Percentiles rank a stretch among this genome's conserved stretches.
These are phyloP conservation scores for Choloepus didactylus DNA, from an alignment of 2,797 vertebrate genomes.

Conservation along the genomic window DNA sequence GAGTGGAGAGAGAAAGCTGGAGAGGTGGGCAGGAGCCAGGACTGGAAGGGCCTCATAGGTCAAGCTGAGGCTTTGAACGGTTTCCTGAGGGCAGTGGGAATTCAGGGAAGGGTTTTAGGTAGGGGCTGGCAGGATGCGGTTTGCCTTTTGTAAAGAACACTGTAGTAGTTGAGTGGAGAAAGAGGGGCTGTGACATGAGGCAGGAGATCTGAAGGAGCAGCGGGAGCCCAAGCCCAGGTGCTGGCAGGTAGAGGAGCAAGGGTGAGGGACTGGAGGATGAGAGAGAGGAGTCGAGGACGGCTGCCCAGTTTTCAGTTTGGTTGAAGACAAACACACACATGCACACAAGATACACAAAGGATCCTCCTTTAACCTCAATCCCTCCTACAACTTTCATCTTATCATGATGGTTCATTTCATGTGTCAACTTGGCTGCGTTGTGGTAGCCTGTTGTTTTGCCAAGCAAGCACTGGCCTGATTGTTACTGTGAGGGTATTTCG, in stretches of 20 bases:
- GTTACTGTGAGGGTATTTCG: too few relatives aligned
- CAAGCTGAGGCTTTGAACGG: neutral
- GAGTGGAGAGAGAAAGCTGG: neutral
- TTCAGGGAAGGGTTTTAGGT: neutral
- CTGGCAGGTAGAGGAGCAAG: neutral
- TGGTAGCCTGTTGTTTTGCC: too few relatives aligned
- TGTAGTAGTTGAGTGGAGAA: neutral
- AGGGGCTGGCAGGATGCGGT: neutral
- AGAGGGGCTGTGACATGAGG: neutral
- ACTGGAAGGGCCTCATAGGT: neutral
- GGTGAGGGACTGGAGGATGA: neutral
- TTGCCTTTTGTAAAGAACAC: constrained; percentile 18
- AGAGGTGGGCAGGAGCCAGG: neutral
- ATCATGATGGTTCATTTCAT: too few relatives aligned
- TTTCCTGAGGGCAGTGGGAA: neutral
- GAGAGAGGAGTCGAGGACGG: neutral
- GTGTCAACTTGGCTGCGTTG: too few relatives aligned
- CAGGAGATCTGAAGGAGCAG: neutral
- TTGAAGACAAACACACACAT: neutral
- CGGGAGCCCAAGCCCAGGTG: neutral
- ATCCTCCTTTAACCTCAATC: neutral
- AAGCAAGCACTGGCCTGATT: too few relatives aligned
- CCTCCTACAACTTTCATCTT: neutral
- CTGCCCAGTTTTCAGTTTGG: neutral
- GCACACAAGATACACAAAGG: neutral